Base-by-base conservation (phyloP, 2,888 invertebrate species). In the Ornithoptera alexandrae region DNA sequence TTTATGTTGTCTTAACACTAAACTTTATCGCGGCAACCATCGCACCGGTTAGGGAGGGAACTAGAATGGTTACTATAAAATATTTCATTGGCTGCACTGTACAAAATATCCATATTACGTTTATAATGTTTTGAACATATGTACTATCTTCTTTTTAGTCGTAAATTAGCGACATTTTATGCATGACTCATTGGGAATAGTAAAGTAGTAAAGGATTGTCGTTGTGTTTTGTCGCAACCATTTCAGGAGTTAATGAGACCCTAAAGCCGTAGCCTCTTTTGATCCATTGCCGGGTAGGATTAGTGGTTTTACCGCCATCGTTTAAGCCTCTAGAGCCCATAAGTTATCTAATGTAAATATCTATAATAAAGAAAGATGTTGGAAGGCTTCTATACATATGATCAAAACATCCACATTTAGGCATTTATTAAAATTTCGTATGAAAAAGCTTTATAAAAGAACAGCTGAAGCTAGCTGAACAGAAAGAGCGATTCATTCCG, bases 1-100 rank as follows among this genome's bases (percentile, higher is more conserved):
- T 82, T 84, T 82, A 82, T 80, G 81, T 78, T 81, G 79, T 84
- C 81, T 86, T 83, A 81, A 78, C 76, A 78, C 77, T 81, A 77
- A 79, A 80, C 68, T 79, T 80, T 75, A 78, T 30, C 74, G 75
- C 73, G 73, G 72, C 74, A 69, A 62, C 71, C 67, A 67, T 74
- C 67, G 73, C 72, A 70, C 72, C 71, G 68, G 67, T 68, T 15
- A 12, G 62, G 30, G 58, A 46, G 50, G 65, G 61, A 42, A 57
- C 67, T 46, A 61, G n/a, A 53, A 60, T 36, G 20, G 58, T 67
- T 39, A 62, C 70, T 64, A 70, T 70, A 63, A 70, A 70, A 67
- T 60, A 12, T 67, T 63, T 70, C 64, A 70, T 70, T 57, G 61
- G 22, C 60, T 56, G 53, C 39, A 22, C 36, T 15, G 62, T 70